Conservation (phyloP, 2,113 vertebrate genomes). For the Centropus bengalensis region DNA sequence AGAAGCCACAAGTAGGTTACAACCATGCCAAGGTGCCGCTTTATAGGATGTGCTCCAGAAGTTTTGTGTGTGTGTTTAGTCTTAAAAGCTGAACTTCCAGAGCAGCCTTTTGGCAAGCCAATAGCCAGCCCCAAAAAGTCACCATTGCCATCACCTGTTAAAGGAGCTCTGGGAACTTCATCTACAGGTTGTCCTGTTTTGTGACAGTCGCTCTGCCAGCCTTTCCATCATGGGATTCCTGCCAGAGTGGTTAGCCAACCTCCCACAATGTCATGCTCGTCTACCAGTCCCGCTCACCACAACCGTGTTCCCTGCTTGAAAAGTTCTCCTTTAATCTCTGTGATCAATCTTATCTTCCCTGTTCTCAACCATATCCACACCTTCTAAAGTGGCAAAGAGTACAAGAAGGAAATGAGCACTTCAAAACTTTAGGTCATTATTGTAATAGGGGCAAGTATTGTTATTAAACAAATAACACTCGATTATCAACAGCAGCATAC, state of each 20-base stretch:
- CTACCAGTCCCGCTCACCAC: background rate
- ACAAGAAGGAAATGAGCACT: conserved; percentile 46
- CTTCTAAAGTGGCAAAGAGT: conserved; percentile 21
- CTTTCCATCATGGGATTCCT: fast-evolving
- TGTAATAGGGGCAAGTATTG: conserved; percentile 28
- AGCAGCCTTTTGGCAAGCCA: background rate
- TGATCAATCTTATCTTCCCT: background rate
- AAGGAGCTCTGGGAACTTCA: background rate
- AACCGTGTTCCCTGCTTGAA: fast-evolving
- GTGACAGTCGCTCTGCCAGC: background rate
- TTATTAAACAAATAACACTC: conserved; percentile 41
- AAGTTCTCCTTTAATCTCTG: background rate
- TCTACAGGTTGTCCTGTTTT: fast-evolving
- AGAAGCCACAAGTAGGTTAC: background rate
- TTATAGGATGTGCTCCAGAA: background rate
- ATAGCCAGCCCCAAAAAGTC: background rate
- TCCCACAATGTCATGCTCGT: fast-evolving
- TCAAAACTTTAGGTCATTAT: conserved; percentile 10
- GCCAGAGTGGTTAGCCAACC: background rate
- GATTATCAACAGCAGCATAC: conserved; percentile 11
- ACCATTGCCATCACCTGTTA: background rate
- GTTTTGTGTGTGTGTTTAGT: background rate
- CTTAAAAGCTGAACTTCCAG: background rate
- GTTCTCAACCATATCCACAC: background rate
- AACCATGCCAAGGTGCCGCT: background rate